These are phyloP conservation scores for Drosophila sechellia DNA, from an alignment of 1,140 invertebrate species.

Conservation along the genomic window DNA sequence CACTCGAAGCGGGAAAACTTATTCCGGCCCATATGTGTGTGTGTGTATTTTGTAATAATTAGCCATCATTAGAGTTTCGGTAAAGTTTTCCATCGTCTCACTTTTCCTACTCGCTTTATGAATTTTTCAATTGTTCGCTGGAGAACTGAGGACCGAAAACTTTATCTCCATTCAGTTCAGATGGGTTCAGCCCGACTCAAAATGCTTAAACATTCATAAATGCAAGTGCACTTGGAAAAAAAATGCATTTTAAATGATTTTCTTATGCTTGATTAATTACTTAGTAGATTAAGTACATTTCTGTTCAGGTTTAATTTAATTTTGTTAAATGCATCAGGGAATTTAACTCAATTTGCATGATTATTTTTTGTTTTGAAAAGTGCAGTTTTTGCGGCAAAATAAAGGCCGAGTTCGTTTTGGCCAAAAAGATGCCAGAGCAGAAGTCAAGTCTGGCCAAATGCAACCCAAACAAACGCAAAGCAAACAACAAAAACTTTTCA, in stretches of 20 bases:
- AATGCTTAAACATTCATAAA: slow-evolving; percentile 80
- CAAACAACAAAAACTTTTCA: slow-evolving; percentile 45
- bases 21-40: slow-evolving; percentile 26
- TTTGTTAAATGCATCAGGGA: too few relatives aligned
- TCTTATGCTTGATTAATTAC: background rate
- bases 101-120: slow-evolving; percentile 58
- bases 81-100: slow-evolving; percentile 50
- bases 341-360: too few relatives aligned
- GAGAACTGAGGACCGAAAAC: slow-evolving; percentile 28
- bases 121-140: slow-evolving; percentile 74
- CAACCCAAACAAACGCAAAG: slow-evolving; percentile 57
- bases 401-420: slow-evolving; percentile 36
- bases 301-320: too few relatives aligned
- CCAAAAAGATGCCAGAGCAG: slow-evolving; percentile 62
- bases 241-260: background rate
- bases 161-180: slow-evolving; percentile 47
- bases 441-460: slow-evolving; percentile 66
- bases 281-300: too few relatives aligned
- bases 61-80: slow-evolving; percentile 62
- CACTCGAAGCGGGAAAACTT: slow-evolving; percentile 24
- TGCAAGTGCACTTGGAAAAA: slow-evolving; percentile 55
- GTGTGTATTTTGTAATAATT: slow-evolving; percentile 66
- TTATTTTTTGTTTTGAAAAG: too few relatives aligned
- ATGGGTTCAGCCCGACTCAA: slow-evolving; percentile 42
- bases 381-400: background rate